These are phyloP conservation scores for Psammodynastes pulverulentus DNA, from an alignment of 2,113 vertebrate genomes.

Conservation along the genomic window DNA sequence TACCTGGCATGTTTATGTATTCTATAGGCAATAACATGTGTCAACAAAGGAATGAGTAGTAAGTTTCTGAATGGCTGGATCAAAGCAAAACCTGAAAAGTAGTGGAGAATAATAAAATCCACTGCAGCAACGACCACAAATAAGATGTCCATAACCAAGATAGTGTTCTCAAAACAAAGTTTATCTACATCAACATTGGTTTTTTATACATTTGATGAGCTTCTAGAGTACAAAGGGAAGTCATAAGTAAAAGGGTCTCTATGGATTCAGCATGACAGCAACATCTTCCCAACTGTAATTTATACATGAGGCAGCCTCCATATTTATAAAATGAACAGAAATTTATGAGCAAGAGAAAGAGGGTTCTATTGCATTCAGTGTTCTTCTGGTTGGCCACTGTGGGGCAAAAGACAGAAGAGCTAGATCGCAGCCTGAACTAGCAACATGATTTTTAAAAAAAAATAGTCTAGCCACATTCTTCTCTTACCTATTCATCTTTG, in stretches of 20 bases:
- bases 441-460: not conserved
- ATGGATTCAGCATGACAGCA: not conserved
- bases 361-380: not conserved
- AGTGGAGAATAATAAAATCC: not conserved
- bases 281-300: not conserved
- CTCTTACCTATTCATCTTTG: constrained; percentile 87
- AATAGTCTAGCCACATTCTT: not conserved
- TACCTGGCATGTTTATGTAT: not conserved
- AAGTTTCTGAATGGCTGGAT: not conserved
- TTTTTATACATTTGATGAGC: not conserved
- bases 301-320: not conserved
- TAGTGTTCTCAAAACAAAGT: not conserved
- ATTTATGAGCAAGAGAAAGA: not conserved
- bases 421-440: not conserved
- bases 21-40: not conserved
- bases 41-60: not conserved
- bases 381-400: not conserved
- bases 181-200: not conserved
- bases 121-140: not conserved
- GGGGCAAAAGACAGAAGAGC: not conserved
- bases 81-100: not conserved
- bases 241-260: not conserved
- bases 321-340: not conserved
- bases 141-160: not conserved
- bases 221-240: not conserved